A percentile compares a stretch with the other conserved stretches of the same genome.
These are phyloP conservation scores for Odontomachus brunneus DNA, from an alignment of 1,140 invertebrate genomes.

Conservation along the genomic window DNA sequence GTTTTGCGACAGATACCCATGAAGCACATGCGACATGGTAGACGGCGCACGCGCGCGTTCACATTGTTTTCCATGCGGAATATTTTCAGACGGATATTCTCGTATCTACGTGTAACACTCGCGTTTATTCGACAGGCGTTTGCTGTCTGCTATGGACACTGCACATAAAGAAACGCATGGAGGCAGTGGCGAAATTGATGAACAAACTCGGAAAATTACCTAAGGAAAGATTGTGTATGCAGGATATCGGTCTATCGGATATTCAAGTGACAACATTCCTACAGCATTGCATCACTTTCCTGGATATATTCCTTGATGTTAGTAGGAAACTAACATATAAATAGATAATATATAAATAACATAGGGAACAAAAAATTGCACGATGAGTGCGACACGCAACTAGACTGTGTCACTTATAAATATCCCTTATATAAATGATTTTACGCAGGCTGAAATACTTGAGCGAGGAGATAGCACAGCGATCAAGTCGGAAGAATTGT, in stretches of 20 bases:
- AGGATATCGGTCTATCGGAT: conserved; percentile 91
- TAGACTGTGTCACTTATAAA: no score
- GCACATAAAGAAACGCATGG: conserved; percentile 91
- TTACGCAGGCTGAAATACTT: conserved; percentile 77
- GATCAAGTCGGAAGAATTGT: conserved; percentile 89
- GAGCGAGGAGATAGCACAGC: conserved; percentile 77
- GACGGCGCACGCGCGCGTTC: background rate
- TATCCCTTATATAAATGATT: background rate
- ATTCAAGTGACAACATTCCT: conserved; percentile 89
- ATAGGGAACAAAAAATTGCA: background rate
- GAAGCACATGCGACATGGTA: conserved; percentile 88
- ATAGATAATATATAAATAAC: conserved; percentile 30
- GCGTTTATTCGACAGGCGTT: conserved; percentile 85
- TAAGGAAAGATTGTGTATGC: conserved; percentile 92
- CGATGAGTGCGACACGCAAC: background rate
- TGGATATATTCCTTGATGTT: conserved; percentile 92
- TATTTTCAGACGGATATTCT: conserved; percentile 25
- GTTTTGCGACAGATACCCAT: conserved; percentile 87
- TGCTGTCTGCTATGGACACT: conserved; percentile 95
- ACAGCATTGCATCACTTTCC: conserved; percentile 89
- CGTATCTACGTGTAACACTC: background rate
- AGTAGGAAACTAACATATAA: conserved; percentile 66
- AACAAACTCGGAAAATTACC: conserved; percentile 95
- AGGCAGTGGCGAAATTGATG: conserved; percentile 91
- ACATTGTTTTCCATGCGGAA: background rate